These are phyloP conservation scores for Campylomormyrus tamandua DNA, from an alignment of 2,113 vertebrate genomes.

Conservation along the genomic window DNA sequence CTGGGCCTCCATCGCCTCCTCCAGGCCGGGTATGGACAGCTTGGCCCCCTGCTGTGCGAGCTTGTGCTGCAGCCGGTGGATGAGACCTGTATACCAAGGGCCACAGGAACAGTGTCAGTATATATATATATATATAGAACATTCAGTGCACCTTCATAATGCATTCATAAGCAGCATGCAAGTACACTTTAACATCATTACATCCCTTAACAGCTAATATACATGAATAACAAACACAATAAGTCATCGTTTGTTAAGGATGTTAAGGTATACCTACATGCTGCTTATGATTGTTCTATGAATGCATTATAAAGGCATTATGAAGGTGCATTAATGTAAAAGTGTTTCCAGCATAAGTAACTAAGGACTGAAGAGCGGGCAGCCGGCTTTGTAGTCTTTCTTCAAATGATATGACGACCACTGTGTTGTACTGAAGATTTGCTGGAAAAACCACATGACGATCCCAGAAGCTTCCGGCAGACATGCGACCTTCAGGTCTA, in stretches of 20 bases:
- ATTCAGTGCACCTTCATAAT: background rate
- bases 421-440: background rate
- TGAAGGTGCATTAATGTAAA: background rate
- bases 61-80: constrained; percentile 65
- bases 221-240: background rate
- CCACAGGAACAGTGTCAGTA: background rate
- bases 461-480: background rate
- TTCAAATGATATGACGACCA: background rate
- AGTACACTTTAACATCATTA: background rate
- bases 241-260: background rate
- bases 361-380: background rate
- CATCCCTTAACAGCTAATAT: background rate
- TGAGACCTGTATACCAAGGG: constrained; percentile 55
- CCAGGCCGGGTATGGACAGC: constrained; percentile 66
- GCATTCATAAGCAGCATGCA: background rate
- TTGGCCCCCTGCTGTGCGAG: constrained; percentile 71
- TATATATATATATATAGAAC: background rate
- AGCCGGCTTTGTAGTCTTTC: background rate
- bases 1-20: constrained; percentile 25
- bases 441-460: background rate
- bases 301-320: background rate
- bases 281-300: background rate
- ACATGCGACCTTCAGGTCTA: background rate
- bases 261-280: background rate
- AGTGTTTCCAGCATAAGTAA: background rate